Percentiles rank a stretch among this genome's conserved stretches.
These are phyloP conservation scores for Eucera pruinosa DNA, from an alignment of 2,888 invertebrate genomes.

Conservation along the genomic window DNA sequence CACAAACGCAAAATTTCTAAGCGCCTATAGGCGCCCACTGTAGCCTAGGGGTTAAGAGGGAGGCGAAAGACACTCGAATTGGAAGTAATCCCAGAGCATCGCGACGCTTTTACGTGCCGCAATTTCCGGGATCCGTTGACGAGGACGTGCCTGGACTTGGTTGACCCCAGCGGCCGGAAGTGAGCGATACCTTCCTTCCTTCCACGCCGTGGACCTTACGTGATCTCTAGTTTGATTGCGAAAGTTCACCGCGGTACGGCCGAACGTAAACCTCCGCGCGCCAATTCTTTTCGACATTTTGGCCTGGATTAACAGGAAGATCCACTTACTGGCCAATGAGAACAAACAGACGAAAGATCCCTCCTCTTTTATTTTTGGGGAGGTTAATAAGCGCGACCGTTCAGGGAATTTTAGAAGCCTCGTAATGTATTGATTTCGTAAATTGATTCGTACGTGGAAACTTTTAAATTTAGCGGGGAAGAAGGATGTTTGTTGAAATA, in stretches of 20 bases:
- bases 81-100: conserved; percentile 48
- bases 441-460: too few species aligned
- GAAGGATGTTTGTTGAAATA: too few species aligned
- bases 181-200: conserved; percentile 58
- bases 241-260: conserved; percentile 51
- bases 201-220: conserved; percentile 59
- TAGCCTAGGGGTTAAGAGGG: too few species aligned
- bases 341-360: neutral
- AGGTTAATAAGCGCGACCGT: too few species aligned
- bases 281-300: conserved; percentile 17
- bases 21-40: too few species aligned
- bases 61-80: conserved; percentile 37
- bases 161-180: conserved; percentile 45
- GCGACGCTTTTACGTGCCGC: conserved; percentile 62
- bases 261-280: conserved; percentile 31
- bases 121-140: conserved; percentile 63
- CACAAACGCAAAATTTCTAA: too few species aligned
- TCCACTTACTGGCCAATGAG: neutral
- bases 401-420: too few species aligned
- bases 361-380: neutral
- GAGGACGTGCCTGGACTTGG: conserved; percentile 56
- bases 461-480: too few species aligned
- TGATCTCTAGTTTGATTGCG: conserved; percentile 59
- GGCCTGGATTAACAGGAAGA: neutral
- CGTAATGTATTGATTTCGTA: too few species aligned